A percentile compares a stretch with the other conserved stretches of the same genome.
phyloP scores from a whole-genome alignment of 2,888 invertebrate genomes.

The Myopa testacea region DNA sequence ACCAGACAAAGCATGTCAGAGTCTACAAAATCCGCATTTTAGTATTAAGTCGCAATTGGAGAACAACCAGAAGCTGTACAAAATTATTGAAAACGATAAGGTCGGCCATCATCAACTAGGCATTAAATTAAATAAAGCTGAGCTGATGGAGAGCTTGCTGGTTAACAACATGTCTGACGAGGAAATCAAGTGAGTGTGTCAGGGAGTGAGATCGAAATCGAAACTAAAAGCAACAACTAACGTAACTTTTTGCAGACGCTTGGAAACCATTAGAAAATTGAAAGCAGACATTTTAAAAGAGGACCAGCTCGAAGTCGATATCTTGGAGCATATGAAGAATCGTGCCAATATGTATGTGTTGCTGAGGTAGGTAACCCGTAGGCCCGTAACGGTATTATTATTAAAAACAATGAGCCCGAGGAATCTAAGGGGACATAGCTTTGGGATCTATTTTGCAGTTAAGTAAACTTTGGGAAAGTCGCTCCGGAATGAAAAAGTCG shows the following conservation, averaged over 20 bases:
- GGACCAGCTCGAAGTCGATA: constrained; percentile 48
- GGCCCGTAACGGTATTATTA: too few species aligned
- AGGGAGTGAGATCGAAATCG: neutral
- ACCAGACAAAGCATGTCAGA: neutral
- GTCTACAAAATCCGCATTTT: neutral
- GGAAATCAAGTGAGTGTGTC: constrained; percentile 57
- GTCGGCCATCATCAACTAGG: constrained; percentile 57
- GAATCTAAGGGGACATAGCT: too few species aligned
- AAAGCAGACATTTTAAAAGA: constrained; percentile 49
- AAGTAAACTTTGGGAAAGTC: too few species aligned
- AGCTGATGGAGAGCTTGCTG: constrained; percentile 56
- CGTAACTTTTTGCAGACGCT: constrained; percentile 51
- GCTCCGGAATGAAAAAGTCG: too few species aligned
- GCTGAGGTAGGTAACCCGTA: constrained; percentile 54
- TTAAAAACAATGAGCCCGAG: too few species aligned
- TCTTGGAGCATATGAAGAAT: constrained; percentile 54
- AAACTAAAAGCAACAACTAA: neutral
- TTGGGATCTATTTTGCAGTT: too few species aligned
- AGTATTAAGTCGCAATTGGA: constrained; percentile 64
- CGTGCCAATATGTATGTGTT: constrained; percentile 58
- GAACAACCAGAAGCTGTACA: constrained; percentile 60
- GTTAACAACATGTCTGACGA: constrained; percentile 62
- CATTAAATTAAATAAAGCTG: constrained; percentile 58
- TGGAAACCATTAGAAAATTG: constrained; percentile 56
- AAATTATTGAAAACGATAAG: constrained; percentile 58